Evolutionary conservation across 2,113 vertebrate species (phyloP).

Genomic region (Tursiops truncatus): DNA sequence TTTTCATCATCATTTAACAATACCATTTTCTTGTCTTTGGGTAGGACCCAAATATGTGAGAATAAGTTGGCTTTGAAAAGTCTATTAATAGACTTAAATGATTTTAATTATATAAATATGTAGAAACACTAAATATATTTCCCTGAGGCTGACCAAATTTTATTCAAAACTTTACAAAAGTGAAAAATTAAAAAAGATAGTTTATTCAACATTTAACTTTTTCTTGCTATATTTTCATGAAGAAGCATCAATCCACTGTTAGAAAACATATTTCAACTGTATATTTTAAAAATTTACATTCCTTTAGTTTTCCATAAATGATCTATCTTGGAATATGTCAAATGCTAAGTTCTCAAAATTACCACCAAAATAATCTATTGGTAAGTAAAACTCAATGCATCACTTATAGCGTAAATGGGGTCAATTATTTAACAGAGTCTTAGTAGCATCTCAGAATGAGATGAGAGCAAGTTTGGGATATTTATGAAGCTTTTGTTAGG

Average conservation of each 20-base stretch:
- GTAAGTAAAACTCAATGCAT: not conserved
- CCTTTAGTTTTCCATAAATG: not conserved
- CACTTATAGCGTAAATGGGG: not conserved
- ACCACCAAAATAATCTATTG: not conserved
- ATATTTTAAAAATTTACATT: not conserved
- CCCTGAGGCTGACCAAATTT: not conserved
- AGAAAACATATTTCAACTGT: not conserved
- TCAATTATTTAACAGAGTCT: not conserved
- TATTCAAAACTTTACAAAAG: not conserved
- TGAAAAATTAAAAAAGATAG: not conserved
- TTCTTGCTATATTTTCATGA: not conserved
- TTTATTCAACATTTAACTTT: not conserved
- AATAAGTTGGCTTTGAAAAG: not conserved
- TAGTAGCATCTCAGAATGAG: not conserved
- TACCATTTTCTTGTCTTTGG: not conserved
- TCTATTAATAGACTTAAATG: not conserved
- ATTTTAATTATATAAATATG: not conserved
- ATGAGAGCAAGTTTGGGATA: not conserved
- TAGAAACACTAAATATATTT: not conserved
- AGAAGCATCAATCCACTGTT: not conserved
- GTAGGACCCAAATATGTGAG: not conserved
- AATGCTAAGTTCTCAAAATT: not conserved
- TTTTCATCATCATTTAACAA: not conserved
- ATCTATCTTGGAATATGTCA: not conserved
- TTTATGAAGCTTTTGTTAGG: not conserved